phyloP scores from a whole-genome alignment of 1,140 invertebrate species.

The Solen grandis region DNA sequence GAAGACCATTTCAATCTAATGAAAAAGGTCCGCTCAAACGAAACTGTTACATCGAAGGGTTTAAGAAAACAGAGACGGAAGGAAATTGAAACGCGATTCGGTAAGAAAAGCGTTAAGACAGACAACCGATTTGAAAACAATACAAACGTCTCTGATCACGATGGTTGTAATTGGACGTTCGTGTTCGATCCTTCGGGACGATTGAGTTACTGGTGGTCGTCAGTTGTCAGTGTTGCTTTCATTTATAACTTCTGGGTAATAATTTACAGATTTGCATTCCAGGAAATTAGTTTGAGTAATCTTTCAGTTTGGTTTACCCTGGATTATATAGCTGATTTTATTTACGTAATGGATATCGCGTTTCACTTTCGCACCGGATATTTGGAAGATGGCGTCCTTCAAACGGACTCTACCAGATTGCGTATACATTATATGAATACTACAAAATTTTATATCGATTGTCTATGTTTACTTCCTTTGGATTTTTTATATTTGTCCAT shows the following conservation, averaged over 20 bases:
- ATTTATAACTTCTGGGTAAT: conserved; percentile 99
- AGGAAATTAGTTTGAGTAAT: conserved; percentile 88
- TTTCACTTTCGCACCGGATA: conserved; percentile 99
- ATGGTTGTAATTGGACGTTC: conserved; percentile 86
- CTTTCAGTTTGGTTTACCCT: conserved; percentile 97
- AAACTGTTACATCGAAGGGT: conserved; percentile 74
- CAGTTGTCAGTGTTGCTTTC: conserved; percentile 96
- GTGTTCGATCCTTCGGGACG: conserved; percentile 81
- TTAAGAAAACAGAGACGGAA: conserved; percentile 76
- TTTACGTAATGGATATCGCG: conserved; percentile 97
- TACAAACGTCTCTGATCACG: conserved; percentile 78
- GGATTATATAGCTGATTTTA: conserved; percentile 97
- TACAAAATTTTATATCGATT: conserved; percentile 99
- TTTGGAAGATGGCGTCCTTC: conserved; percentile 87
- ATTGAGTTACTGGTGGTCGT: conserved; percentile 81
- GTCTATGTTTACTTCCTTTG: conserved; percentile 96
- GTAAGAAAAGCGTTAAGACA: conserved; percentile 74
- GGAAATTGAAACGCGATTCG: conserved; percentile 78
- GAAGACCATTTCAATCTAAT: conserved; percentile 75
- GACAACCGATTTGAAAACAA: conserved; percentile 72
- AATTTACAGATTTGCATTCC: conserved; percentile 98
- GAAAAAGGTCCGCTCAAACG: conserved; percentile 75
- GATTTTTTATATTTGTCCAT: conserved; percentile 99
- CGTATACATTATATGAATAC: conserved; percentile 99
- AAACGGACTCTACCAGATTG: conserved; percentile 96